Conservation (phyloP, 1,140 invertebrate species). For the Magallana angulata region DNA sequence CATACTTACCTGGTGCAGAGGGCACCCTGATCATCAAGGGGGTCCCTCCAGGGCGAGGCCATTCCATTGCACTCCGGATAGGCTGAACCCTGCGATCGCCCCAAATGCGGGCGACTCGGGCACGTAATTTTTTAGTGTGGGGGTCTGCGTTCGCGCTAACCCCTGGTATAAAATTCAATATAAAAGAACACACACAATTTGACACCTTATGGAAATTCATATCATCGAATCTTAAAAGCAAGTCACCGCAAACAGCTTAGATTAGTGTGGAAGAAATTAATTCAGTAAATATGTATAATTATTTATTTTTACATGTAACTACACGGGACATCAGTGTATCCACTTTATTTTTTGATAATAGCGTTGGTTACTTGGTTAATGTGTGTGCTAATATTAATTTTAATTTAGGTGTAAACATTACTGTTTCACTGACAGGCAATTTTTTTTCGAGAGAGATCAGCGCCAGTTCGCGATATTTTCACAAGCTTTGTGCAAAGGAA, state of each 20-base stretch:
- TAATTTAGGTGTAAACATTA: too few relatives aligned
- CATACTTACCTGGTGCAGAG: slow-evolving; percentile 81
- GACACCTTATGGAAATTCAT: too few relatives aligned
- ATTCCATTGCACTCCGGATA: slow-evolving; percentile 86
- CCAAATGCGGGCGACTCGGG: slow-evolving; percentile 69
- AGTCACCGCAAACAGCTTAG: slow-evolving; percentile 57
- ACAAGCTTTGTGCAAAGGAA: not conserved
- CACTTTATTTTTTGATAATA: too few relatives aligned
- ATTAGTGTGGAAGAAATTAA: slow-evolving; percentile 57
- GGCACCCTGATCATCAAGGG: slow-evolving; percentile 84
- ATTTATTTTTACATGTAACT: too few relatives aligned
- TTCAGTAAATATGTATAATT: too few relatives aligned
- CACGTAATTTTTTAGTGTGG: slow-evolving; percentile 66
- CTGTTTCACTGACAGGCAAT: too few relatives aligned
- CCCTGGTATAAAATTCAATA: slow-evolving; percentile 19
- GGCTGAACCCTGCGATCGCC: slow-evolving; percentile 86
- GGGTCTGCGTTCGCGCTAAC: slow-evolving; percentile 65
- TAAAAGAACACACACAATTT: too few relatives aligned
- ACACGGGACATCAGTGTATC: too few relatives aligned
- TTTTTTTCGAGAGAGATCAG: too few relatives aligned
- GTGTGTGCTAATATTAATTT: too few relatives aligned
- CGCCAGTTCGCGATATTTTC: not conserved
- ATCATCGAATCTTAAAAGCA: too few relatives aligned
- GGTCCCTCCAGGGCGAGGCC: slow-evolving; percentile 84
- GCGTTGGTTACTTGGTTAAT: too few relatives aligned